phyloP scores from a whole-genome alignment of 37 sponge, comb jelly and placozoan genomes.

The Geodia barretti region DNA sequence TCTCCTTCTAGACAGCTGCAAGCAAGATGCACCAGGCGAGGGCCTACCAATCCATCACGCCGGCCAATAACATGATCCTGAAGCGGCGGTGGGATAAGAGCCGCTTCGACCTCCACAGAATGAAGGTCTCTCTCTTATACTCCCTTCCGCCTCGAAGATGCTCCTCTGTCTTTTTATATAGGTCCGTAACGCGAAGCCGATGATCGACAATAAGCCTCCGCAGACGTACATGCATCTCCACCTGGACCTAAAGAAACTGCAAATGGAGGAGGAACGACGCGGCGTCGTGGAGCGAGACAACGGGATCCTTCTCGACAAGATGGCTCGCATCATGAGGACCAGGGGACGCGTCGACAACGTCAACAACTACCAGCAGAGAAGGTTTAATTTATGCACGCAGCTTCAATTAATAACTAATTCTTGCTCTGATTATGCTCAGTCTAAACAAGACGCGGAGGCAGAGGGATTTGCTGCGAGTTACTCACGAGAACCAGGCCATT shows the following conservation, averaged over 20 bases:
- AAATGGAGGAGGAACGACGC: slow-evolving; percentile 87
- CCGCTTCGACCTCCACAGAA: slow-evolving; percentile 68
- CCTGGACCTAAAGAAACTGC: slow-evolving; percentile 86
- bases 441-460: slow-evolving; percentile 81
- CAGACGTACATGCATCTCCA: slow-evolving; percentile 84
- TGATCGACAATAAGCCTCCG: slow-evolving; percentile 92
- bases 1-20: not conserved
- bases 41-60: slow-evolving; percentile 85
- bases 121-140: slow-evolving; percentile 44
- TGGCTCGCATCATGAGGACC: slow-evolving; percentile 87
- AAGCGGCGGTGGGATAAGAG: slow-evolving; percentile 90
- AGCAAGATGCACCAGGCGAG: slow-evolving; percentile 29
- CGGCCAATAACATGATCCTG: slow-evolving; percentile 86
- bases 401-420: not conserved
- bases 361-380: slow-evolving; percentile 75
- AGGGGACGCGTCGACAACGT: slow-evolving; percentile 73
- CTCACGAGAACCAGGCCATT: slow-evolving; percentile 90
- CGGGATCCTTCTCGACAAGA: slow-evolving; percentile 83
- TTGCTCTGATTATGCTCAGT: slow-evolving; percentile 36
- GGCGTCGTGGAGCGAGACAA: slow-evolving; percentile 88
- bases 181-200: slow-evolving; percentile 72
- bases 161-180: not conserved
- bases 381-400: slow-evolving; percentile 17
- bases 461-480: slow-evolving; percentile 73
- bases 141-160: not conserved